Evolutionary conservation across 2,888 invertebrate genomes (phyloP).

Genomic region (Pristionchus mayeri): DNA sequence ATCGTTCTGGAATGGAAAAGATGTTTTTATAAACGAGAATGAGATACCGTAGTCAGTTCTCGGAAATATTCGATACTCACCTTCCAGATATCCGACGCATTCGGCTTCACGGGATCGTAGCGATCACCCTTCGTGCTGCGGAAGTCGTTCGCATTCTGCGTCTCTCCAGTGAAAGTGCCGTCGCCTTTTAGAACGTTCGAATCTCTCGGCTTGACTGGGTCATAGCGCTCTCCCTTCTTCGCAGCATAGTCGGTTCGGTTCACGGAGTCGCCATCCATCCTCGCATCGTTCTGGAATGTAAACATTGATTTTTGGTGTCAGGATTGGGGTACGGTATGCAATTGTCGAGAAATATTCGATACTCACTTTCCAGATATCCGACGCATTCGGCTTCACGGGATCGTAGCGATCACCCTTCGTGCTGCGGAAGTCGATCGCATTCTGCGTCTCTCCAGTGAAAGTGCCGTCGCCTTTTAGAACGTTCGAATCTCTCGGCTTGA

Average conservation of each 20-base stretch:
- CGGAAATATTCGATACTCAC: no score
- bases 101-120: neutral
- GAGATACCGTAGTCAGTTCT: neutral
- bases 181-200: constrained; percentile 50
- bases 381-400: constrained; percentile 15
- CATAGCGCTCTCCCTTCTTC: constrained; percentile 53
- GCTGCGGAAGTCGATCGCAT: constrained; percentile 55
- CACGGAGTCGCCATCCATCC: constrained; percentile 51
- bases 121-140: constrained; percentile 17
- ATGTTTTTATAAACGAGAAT: neutral
- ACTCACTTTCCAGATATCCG: constrained; percentile 54
- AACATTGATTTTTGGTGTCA: neutral
- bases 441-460: constrained; percentile 57
- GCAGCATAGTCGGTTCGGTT: constrained; percentile 53
- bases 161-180: constrained; percentile 40
- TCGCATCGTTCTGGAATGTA: constrained; percentile 10
- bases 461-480: constrained; percentile 56
- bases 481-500: constrained; percentile 52
- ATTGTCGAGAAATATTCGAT: neutral
- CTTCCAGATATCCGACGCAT: constrained; percentile 53
- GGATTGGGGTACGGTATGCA: neutral
- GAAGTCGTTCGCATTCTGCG: constrained; percentile 38
- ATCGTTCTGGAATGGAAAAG: neutral
- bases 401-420: constrained; percentile 57
- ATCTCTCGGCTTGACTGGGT: constrained; percentile 48